phyloP scores from a whole-genome alignment of 2,888 invertebrate species.

The Parnassius glacialis region DNA sequence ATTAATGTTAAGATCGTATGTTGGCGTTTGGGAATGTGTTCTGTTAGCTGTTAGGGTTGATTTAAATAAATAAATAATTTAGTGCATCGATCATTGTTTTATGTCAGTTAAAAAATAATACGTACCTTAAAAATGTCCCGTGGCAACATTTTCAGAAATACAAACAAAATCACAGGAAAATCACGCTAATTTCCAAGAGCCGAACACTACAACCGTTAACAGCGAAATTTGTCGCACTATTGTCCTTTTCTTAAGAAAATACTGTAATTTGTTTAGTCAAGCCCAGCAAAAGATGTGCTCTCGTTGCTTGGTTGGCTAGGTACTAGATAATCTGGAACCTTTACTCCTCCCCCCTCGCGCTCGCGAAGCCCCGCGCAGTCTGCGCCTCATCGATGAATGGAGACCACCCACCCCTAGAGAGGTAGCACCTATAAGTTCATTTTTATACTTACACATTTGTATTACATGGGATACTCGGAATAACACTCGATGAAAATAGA shows the following conservation, averaged over 20 bases:
- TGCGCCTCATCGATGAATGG: conserved; percentile 73
- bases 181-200: not conserved
- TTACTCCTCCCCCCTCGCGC: conserved; percentile 36
- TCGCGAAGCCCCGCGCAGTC: conserved; percentile 60
- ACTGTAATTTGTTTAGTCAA: not conserved
- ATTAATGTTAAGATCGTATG: too few relatives aligned
- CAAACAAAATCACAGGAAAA: not conserved
- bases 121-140: conserved; percentile 9
- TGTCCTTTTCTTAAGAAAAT: not conserved
- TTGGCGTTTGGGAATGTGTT: too few relatives aligned
- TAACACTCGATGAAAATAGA: conserved; percentile 69
- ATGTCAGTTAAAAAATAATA: not conserved
- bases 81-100: too few relatives aligned
- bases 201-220: not conserved
- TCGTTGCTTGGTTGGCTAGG: conserved; percentile 47
- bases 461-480: conserved; percentile 60
- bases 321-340: conserved; percentile 61
- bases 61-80: too few relatives aligned
- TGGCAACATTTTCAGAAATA: conserved; percentile 1
- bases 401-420: conserved; percentile 50
- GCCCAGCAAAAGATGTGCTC: conserved; percentile 36
- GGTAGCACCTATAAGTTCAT: conserved; percentile 55
- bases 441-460: conserved; percentile 57
- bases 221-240: not conserved
- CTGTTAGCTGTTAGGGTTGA: too few relatives aligned